Evolutionary conservation across 2,888 invertebrate species (phyloP).

Genomic region (Steinernema hermaphroditum): DNA sequence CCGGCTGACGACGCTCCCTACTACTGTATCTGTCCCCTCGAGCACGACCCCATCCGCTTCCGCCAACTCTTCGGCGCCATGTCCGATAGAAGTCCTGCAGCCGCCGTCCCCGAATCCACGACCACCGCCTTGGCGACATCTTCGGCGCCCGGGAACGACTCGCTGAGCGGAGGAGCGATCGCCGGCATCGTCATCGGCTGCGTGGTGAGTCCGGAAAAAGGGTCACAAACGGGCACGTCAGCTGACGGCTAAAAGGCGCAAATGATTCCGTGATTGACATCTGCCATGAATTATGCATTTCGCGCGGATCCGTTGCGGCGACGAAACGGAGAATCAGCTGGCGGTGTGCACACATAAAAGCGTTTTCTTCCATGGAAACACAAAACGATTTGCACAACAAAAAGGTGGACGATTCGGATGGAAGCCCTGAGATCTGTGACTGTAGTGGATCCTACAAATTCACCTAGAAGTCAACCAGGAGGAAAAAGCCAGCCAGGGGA

Average conservation of each 20-base stretch:
- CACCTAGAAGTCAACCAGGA: too few relatives aligned
- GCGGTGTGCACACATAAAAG: not conserved
- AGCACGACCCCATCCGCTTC: constrained; percentile 36
- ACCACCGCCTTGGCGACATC: constrained; percentile 4
- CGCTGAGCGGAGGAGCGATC: constrained; percentile 54
- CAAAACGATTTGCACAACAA: too few relatives aligned
- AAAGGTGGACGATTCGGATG: too few relatives aligned
- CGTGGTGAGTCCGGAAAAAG: constrained; percentile 47
- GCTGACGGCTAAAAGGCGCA: constrained; percentile 27
- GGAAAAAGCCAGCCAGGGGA: too few relatives aligned
- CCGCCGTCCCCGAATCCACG: not conserved
- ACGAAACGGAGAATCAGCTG: constrained; percentile 8
- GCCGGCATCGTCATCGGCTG: constrained; percentile 59
- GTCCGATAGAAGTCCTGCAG: not conserved
- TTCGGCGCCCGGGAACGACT: constrained; percentile 30
- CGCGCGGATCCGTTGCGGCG: not conserved
- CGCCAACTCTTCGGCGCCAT: constrained; percentile 33
- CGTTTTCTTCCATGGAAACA: too few relatives aligned
- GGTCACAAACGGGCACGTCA: constrained; percentile 17
- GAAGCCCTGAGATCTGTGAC: too few relatives aligned
- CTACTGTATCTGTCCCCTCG: constrained; percentile 39
- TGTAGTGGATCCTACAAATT: too few relatives aligned
- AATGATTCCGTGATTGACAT: constrained; percentile 29
- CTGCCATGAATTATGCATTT: constrained; percentile 26
- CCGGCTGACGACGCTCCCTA: constrained; percentile 36